phyloP scores from a whole-genome alignment of 2,888 invertebrate genomes.

The Ecliptopera silaceata region DNA sequence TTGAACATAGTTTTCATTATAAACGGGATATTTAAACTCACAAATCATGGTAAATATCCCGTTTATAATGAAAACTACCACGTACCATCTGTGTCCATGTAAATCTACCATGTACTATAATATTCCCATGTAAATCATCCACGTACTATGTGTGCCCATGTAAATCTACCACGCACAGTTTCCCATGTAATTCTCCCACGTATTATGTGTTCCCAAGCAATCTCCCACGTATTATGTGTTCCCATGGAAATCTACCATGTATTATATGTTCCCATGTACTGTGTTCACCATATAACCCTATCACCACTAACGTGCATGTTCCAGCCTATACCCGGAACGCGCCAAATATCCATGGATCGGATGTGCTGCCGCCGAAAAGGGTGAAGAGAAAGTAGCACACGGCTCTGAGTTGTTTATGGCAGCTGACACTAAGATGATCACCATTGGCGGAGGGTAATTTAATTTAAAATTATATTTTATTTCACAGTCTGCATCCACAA shows the following conservation, averaged over 20 bases:
- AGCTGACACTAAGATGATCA: constrained; percentile 96
- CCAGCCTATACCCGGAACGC: constrained; percentile 91
- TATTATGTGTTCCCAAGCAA: constrained; percentile 1
- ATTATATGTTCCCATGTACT: constrained; percentile 1
- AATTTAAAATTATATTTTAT: background rate
- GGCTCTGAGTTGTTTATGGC: constrained; percentile 98
- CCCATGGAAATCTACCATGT: background rate
- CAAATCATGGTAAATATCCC: no score
- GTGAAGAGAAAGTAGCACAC: constrained; percentile 84
- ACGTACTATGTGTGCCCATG: no score
- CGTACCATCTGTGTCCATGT: no score
- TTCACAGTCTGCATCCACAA: constrained; percentile 87
- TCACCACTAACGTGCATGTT: constrained; percentile 40
- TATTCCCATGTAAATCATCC: no score
- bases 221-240: constrained; percentile 1
- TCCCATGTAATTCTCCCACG: background rate
- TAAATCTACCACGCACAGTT: no score
- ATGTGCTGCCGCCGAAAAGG: constrained; percentile 62
- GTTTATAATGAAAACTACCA: no score
- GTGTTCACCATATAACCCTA: no score
- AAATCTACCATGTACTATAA: no score
- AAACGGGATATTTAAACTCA: no score
- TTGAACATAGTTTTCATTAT: no score
- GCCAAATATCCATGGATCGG: constrained; percentile 98
- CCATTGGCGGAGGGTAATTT: constrained; percentile 96